Conservation (phyloP, 2,888 invertebrate species). For the Eudemis profundana region DNA sequence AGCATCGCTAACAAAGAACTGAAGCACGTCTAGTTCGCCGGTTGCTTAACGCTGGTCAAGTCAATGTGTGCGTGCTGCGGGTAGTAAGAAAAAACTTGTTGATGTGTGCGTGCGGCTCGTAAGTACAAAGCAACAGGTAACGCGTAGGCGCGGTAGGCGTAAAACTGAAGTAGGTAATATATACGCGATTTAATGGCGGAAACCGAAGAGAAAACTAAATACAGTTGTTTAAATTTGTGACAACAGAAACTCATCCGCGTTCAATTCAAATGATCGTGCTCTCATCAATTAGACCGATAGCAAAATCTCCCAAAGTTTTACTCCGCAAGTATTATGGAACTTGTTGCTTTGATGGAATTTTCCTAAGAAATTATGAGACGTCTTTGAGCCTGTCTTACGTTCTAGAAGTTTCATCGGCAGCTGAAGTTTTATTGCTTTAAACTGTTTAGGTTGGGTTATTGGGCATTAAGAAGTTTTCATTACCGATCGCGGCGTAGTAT, state of each 20-base stretch:
- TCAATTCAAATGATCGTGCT: conserved; percentile 19
- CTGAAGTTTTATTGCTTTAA: conserved; percentile 35
- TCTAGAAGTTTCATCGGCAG: conserved; percentile 36
- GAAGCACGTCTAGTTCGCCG: too few relatives aligned
- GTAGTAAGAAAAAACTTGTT: too few relatives aligned
- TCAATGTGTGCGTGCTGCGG: too few relatives aligned
- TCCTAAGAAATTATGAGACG: conserved; percentile 36
- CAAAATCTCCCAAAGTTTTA: conserved; percentile 25
- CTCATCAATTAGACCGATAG: conserved; percentile 35
- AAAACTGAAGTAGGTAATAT: too few relatives aligned
- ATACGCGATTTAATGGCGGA: too few relatives aligned
- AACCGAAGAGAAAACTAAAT: too few relatives aligned
- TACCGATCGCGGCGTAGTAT: conserved; percentile 1
- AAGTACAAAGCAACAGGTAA: too few relatives aligned
- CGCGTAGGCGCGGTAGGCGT: too few relatives aligned
- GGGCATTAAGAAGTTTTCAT: conserved; percentile 18
- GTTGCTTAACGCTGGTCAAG: too few relatives aligned
- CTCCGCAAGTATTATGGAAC: conserved; percentile 33
- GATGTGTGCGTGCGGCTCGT: too few relatives aligned
- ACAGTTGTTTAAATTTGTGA: not conserved
- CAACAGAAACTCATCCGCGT: conserved; percentile 1
- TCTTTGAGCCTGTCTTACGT: conserved; percentile 28
- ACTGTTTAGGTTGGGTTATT: conserved; percentile 32
- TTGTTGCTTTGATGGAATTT: conserved; percentile 42
- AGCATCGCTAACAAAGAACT: too few relatives aligned